phyloP scores from a whole-genome alignment of 2,113 vertebrate genomes.

The Pelmatolapia mariae region DNA sequence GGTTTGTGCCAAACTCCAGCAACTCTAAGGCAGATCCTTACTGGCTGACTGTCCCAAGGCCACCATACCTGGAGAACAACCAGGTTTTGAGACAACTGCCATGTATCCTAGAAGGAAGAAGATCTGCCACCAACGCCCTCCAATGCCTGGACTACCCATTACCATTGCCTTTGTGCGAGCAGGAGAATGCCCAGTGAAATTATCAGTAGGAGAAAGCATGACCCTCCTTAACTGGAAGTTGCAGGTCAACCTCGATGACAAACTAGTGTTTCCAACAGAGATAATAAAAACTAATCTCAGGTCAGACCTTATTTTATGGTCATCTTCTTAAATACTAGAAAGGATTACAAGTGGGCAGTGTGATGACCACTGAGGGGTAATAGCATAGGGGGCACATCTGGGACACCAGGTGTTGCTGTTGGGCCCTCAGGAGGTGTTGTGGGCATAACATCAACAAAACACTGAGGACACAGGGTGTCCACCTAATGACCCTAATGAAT shows the following conservation, averaged over 20 bases:
- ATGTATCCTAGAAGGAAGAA: not conserved
- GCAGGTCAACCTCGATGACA: not conserved
- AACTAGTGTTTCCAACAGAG: not conserved
- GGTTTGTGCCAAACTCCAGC: not conserved
- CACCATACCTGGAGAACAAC: not conserved
- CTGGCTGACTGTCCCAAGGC: not conserved
- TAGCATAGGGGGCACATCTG: not conserved
- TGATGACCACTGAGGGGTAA: not conserved
- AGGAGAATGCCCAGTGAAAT: not conserved
- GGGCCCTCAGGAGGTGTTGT: not conserved
- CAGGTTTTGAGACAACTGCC: not conserved
- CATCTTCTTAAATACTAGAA: not conserved
- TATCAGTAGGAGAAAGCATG: not conserved
- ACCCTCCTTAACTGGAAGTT: not conserved
- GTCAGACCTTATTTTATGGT: not conserved
- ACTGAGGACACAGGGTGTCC: not conserved
- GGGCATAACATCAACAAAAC: not conserved
- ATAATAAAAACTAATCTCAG: not conserved
- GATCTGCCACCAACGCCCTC: not conserved
- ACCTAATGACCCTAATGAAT: not conserved
- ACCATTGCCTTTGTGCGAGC: not conserved
- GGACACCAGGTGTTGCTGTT: not conserved
- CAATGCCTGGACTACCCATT: not conserved
- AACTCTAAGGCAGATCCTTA: not conserved
- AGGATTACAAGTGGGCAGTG: not conserved